phyloP scores from a whole-genome alignment of 2,113 vertebrate genomes.

The Micromys minutus region DNA sequence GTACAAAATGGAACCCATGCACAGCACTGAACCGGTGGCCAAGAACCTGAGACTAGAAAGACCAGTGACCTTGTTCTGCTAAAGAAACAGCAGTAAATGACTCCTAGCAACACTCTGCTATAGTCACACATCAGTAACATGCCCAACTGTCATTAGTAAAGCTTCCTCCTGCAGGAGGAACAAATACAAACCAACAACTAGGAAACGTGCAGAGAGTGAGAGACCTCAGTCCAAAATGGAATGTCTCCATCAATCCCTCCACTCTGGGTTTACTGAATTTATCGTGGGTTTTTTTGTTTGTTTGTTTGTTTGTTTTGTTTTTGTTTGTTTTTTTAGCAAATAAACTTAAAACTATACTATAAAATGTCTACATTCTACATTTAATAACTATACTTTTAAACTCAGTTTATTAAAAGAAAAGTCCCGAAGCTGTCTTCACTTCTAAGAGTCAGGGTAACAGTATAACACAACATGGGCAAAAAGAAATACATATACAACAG shows the following conservation, averaged over 20 bases:
- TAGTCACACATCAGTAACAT: background rate
- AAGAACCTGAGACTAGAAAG: background rate
- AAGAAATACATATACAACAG: no score
- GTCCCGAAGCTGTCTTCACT: conserved; percentile 18
- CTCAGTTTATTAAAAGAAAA: background rate
- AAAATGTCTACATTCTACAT: background rate
- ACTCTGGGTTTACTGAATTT: background rate
- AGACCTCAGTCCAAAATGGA: background rate
- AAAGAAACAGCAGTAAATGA: background rate
- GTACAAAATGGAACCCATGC: background rate
- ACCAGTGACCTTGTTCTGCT: background rate
- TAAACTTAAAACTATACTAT: background rate
- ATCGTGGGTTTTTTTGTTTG: no score
- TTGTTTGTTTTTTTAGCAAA: background rate
- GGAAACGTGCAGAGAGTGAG: background rate
- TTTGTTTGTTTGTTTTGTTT: no score
- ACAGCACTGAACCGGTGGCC: background rate
- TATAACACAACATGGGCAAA: no score
- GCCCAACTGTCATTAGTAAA: background rate
- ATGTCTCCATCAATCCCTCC: background rate
- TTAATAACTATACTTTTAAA: background rate
- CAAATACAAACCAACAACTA: background rate
- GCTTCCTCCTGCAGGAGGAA: background rate
- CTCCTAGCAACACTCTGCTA: background rate
- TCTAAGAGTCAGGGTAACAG: background rate